Evolutionary conservation across 2,888 invertebrate genomes (phyloP).

Genomic region (Trichopoda pennipes): DNA sequence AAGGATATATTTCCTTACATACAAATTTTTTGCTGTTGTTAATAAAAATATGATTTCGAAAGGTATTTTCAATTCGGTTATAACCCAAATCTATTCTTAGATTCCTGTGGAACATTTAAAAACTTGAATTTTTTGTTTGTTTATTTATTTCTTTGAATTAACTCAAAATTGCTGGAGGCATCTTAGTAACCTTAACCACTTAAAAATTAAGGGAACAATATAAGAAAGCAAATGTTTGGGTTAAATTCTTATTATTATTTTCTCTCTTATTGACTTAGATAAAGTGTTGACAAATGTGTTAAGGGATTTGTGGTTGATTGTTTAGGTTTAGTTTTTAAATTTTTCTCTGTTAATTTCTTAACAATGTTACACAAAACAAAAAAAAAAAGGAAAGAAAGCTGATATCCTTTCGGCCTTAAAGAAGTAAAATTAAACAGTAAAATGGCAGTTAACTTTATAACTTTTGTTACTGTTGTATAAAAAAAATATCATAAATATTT

Average conservation of each 20-base stretch:
- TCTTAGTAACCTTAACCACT: constrained; percentile 29
- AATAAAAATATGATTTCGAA: too few relatives aligned
- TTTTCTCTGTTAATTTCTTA: constrained; percentile 57
- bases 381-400: background rate
- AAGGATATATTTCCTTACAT: too few relatives aligned
- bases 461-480: too few relatives aligned
- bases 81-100: background rate
- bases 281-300: constrained; percentile 79
- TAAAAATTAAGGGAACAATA: constrained; percentile 6
- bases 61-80: background rate
- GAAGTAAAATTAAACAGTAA: background rate
- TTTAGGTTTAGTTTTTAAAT: constrained; percentile 68
- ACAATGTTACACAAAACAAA: constrained; percentile 31
- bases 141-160: constrained; percentile 64
- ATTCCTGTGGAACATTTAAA: background rate
- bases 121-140: constrained; percentile 53
- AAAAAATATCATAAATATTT: too few relatives aligned
- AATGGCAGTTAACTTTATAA: background rate
- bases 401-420: constrained; percentile 23
- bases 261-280: constrained; percentile 74
- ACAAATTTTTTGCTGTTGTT: too few relatives aligned
- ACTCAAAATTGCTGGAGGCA: constrained; percentile 56
- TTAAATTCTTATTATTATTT: constrained; percentile 26
- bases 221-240: constrained; percentile 30
- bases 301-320: constrained; percentile 77